Evolutionary conservation across 2,113 vertebrate species (phyloP), one percentile per base, ranked within the genome.

Genomic region (Podarcis cretensis): DNA sequence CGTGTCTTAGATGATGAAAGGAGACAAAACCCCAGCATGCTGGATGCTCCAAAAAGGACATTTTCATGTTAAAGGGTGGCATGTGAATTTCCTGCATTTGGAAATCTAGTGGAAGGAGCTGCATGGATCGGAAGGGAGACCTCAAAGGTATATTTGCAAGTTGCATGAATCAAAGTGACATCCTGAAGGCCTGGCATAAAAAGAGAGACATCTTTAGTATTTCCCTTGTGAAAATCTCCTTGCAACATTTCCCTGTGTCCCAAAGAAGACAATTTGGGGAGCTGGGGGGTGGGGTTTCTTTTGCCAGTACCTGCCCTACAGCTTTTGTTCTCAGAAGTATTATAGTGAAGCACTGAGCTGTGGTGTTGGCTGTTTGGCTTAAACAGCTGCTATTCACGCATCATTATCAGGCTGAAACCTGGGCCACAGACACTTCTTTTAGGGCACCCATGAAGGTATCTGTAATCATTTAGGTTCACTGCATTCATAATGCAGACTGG

Each of bases 281-380:
- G 21, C 1, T 65, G 43, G 2, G 27, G 9, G 37, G 9, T 1
- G 20, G 3, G 10, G 4, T 1, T 12, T 48, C 6, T 23, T 13
- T 78, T 79, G 13, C 20, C 48, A 32, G 5, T 65, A 23, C 21
- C 5, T 37, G 21, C 4, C 54, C 71, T 85, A 13, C 30, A 74
- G n/a, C 20, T 74, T 20, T n/a, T 48, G n/a, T 3, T 40, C 6
- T 12, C 73, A 48, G 66, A 32, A 73, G 40, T 30, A 21, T 21
- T 6, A 65, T 10, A 63, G 25, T 27, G 20, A 75, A 78, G 23
- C 63, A 78, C 14, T 66, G 63, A 40, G 4, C 30, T 54, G 30
- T 8, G 1, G 32, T 66, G n/a, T 3, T 25, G 12, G n/a, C 12
- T 84, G n/a, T 18, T 54, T 18, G 21, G 27, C 21, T 63, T 65